Evolutionary conservation across 2,113 vertebrate species (phyloP).

Genomic region (Podiceps cristatus): DNA sequence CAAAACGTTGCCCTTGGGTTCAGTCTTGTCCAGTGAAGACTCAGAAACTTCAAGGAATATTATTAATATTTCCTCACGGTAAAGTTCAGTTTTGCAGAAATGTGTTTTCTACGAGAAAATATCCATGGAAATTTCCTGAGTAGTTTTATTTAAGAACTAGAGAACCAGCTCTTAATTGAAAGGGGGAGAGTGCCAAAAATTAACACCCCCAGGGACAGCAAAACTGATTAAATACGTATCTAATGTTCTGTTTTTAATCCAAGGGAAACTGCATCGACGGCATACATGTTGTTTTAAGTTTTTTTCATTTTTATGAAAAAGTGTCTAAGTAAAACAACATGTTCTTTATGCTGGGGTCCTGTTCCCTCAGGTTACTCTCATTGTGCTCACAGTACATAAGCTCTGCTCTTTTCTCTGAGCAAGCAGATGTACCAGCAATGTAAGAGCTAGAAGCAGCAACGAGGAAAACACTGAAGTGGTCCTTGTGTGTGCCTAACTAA

Average conservation of each 20-base stretch:
- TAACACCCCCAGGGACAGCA: constrained; percentile 49
- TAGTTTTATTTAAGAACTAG: constrained; percentile 43
- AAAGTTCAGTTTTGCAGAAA: constrained; percentile 38
- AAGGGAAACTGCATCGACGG: neutral
- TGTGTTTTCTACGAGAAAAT: neutral
- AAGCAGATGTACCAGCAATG: rapidly evolving
- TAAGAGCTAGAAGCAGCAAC: neutral
- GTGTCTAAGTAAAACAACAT: constrained; percentile 48
- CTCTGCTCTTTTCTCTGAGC: neutral
- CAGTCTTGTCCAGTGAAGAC: neutral
- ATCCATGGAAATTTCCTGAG: constrained; percentile 38
- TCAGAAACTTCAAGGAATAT: neutral
- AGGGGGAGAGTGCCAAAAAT: constrained; percentile 49
- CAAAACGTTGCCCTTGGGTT: neutral
- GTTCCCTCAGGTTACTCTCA: neutral
- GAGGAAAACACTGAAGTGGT: neutral
- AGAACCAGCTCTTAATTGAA: constrained; percentile 50
- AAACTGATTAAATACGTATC: constrained; percentile 64
- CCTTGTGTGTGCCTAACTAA: neutral
- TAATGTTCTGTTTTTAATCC: constrained; percentile 64
- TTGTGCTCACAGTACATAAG: rapidly evolving
- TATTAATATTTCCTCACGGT: neutral
- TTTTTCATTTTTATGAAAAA: constrained; percentile 54
- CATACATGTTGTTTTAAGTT: constrained; percentile 55
- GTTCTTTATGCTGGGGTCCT: constrained; percentile 34